These are phyloP conservation scores for Bergia puertoricense DNA, from an alignment of 92 coral and sea anemone species.

Conservation along the genomic window DNA sequence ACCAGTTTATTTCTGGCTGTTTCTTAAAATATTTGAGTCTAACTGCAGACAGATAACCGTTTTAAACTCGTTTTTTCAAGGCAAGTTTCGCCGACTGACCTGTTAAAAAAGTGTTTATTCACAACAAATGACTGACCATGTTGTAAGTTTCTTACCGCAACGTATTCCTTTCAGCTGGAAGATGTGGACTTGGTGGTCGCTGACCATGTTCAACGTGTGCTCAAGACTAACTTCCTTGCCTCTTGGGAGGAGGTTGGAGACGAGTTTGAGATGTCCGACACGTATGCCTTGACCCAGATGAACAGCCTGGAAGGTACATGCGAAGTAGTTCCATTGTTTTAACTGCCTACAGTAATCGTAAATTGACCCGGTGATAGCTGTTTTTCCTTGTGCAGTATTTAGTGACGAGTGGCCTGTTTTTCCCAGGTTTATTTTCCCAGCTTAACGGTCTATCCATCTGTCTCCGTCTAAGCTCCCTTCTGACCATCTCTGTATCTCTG, in stretches of 20 bases:
- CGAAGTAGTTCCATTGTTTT: background rate
- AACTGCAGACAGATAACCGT: background rate
- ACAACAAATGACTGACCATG: background rate
- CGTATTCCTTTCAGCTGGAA: slow-evolving; percentile 68
- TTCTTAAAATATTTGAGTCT: too few species aligned
- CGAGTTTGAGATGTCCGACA: slow-evolving; percentile 90
- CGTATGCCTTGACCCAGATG: slow-evolving; percentile 97
- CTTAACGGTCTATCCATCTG: background rate
- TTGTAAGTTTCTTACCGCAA: background rate
- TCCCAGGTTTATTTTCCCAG: too few species aligned
- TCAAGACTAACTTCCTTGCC: slow-evolving; percentile 92
- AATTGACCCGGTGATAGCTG: background rate
- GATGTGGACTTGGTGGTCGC: slow-evolving; percentile 95
- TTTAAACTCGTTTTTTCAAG: background rate
- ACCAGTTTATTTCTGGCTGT: background rate
- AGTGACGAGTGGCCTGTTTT: too few species aligned
- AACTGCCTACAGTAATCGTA: background rate
- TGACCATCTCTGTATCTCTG: background rate
- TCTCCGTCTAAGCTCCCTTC: background rate
- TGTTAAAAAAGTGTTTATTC: background rate
- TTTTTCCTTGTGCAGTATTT: too few species aligned
- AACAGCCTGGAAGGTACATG: slow-evolving; percentile 87
- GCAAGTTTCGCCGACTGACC: background rate
- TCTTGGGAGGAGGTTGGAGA: slow-evolving; percentile 99
- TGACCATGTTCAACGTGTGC: slow-evolving; percentile 94